Evolutionary conservation across 2,797 vertebrate genomes (phyloP), one percentile per base, ranked within the genome.

Genomic region (Pagetopsis macropterus): DNA sequence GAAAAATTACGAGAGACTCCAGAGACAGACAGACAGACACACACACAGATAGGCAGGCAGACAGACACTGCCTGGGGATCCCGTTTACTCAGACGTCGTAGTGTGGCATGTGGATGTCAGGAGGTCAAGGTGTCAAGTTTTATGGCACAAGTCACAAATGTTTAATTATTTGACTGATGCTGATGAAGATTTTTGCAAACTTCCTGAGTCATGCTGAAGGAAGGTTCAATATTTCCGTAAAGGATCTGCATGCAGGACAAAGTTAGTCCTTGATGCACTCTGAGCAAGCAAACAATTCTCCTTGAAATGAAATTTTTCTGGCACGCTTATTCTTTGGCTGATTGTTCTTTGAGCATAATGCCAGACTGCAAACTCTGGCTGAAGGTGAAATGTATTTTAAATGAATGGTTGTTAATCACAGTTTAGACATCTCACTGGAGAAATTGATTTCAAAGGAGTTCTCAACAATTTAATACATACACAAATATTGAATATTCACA

Each of bases 181-280:
- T 37, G 33, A 9, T 37, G 33, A 7, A 7, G 33, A 7, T 10
- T 41, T 21, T 3, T 40, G 43, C 9, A 46, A 56, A 56, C 50
- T 62, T 51, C 65, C 61, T 72, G 68, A 73, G 17, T 76, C 54
- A 79, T 56, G 14, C 21, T 44, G 7, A 14, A 63, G 57, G 43
- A 23, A 46, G 16, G 43, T 56, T 16, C 50, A 82, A 21, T 31
- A 46, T 21, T 50, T 27, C 48, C 1, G 6, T 59, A 2, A 17
- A 9, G 57, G 51, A 57, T 76, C 61, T 74, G 70, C 75, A 69
- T 54, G 59, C 49, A 65, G 58, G 40, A 65, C 41, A 61, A 62
- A 56, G 58, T 77, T 79, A 72, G 71, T 69, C 83, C 79, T 89
- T 70, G 74, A 66, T 86, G 70, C 78, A 77, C 81, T 82, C 75